phyloP scores from a whole-genome alignment of 1,140 invertebrate genomes.

The Mylabris phalerata region DNA sequence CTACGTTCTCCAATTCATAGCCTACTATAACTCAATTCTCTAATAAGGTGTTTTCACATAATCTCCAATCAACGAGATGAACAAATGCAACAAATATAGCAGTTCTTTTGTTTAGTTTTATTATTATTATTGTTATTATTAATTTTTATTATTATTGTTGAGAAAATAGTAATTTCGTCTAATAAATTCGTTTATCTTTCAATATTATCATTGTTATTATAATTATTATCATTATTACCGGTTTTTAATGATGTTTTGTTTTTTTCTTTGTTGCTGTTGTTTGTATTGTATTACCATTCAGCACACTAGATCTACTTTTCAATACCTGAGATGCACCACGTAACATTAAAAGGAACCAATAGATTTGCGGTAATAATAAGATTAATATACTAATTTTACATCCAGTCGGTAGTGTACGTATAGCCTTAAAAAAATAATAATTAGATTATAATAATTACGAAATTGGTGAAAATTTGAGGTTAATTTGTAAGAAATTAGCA shows the following conservation, averaged over 20 bases:
- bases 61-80: no score
- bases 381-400: slow-evolving; percentile 59
- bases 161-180: no score
- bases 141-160: no score
- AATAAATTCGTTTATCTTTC: no score
- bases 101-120: no score
- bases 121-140: no score
- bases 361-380: slow-evolving; percentile 58
- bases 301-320: not conserved
- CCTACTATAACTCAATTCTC: no score
- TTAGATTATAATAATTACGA: not conserved
- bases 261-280: not conserved
- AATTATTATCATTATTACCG: not conserved
- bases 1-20: no score
- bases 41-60: no score
- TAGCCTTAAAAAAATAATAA: slow-evolving; percentile 42
- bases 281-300: no score
- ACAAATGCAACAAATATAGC: no score
- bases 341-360: slow-evolving; percentile 65
- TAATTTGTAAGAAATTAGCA: not conserved
- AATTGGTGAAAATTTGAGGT: not conserved
- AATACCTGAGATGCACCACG: slow-evolving; percentile 54
- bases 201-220: not conserved
- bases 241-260: not conserved
- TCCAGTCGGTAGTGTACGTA: slow-evolving; percentile 49